phyloP scores from a whole-genome alignment of 1,140 invertebrate species.

The Babylonia areolata region DNA sequence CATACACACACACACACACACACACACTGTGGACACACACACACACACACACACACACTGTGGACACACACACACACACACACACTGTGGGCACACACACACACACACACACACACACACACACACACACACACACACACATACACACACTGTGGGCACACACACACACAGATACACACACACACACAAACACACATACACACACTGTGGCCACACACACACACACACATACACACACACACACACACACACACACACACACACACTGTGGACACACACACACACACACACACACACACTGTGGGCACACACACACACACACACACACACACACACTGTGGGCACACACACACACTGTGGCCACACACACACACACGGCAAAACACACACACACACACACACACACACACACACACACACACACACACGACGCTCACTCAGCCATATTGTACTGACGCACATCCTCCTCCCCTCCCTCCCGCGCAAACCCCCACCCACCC shows the following conservation, averaged over 20 bases:
- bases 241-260: slow-evolving; percentile 14
- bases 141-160: background rate
- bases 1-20: too few relatives aligned
- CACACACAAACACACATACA: background rate
- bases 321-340: background rate
- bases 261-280: slow-evolving; percentile 19
- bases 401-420: slow-evolving; percentile 1
- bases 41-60: background rate
- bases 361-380: background rate
- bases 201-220: background rate
- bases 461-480: background rate
- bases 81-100: background rate
- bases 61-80: background rate
- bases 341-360: slow-evolving; percentile 1
- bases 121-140: background rate
- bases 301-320: background rate
- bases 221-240: slow-evolving; percentile 10
- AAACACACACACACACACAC: background rate
- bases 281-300: slow-evolving; percentile 9
- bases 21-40: background rate
- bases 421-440: background rate
- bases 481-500: slow-evolving; percentile 13
- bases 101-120: background rate
- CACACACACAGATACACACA: background rate
- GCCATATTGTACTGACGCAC: background rate